A percentile compares a stretch with the other conserved stretches of the same genome.
phyloP scores from a whole-genome alignment of 2,113 vertebrate species.

The Silurus asotus region DNA sequence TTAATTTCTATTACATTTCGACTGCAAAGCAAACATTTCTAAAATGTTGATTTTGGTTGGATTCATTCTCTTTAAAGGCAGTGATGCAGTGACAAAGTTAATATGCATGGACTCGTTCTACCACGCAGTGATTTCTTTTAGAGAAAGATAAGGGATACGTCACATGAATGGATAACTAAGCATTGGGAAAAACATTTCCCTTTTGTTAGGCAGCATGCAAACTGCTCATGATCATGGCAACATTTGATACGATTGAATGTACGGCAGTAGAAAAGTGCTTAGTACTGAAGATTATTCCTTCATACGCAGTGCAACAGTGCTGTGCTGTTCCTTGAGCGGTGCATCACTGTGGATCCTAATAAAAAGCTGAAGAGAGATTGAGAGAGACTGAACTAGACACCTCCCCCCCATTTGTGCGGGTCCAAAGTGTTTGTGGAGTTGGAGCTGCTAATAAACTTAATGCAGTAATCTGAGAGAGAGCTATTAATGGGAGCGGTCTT shows the following conservation, averaged over 20 bases:
- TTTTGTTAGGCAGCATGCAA: neutral
- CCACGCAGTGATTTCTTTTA: neutral
- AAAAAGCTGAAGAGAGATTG: constrained; percentile 33
- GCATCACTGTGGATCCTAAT: constrained; percentile 3
- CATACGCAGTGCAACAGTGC: neutral
- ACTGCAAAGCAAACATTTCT: too few species aligned
- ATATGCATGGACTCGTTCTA: neutral
- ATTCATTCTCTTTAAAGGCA: too few species aligned
- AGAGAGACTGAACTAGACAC: constrained; percentile 40
- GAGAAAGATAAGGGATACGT: neutral
- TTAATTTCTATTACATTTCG: neutral
- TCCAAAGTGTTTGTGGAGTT: constrained; percentile 74
- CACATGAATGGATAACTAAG: neutral
- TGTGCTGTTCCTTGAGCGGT: neutral
- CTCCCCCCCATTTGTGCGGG: constrained; percentile 42
- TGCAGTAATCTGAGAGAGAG: constrained; percentile 77
- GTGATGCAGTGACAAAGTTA: neutral
- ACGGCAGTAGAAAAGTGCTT: neutral
- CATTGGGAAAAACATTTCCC: neutral
- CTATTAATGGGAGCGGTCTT: constrained; percentile 78
- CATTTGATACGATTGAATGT: neutral
- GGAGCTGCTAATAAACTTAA: constrained; percentile 80
- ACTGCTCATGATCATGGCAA: neutral
- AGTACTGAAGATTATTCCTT: neutral
- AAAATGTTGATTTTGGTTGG: too few species aligned